Conservation (phyloP, 2,888 invertebrate species). For the Helicoverpa assulta region DNA sequence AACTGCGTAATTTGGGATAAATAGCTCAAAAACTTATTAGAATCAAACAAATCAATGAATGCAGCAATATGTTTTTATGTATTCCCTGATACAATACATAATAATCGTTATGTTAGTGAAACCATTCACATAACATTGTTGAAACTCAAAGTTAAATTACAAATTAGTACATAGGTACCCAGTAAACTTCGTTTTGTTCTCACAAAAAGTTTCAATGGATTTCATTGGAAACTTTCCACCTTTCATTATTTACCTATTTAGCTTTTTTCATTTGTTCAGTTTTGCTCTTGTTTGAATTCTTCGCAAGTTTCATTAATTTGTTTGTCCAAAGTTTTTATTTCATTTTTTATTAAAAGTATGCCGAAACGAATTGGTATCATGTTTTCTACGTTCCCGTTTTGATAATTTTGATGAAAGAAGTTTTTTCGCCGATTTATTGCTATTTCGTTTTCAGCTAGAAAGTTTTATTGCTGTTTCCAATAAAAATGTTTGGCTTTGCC, state of each 20-base stretch:
- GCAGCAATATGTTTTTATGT: not conserved
- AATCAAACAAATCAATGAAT: not conserved
- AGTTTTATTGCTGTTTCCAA: constrained; percentile 42
- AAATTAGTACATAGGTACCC: not conserved
- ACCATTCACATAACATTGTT: constrained; percentile 12
- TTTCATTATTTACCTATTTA: constrained; percentile 81
- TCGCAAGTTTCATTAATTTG: constrained; percentile 76
- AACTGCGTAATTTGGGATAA: too few relatives aligned
- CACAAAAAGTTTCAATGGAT: constrained; percentile 80
- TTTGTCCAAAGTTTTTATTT: constrained; percentile 53
- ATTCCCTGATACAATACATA: not conserved
- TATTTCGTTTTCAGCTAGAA: constrained; percentile 41
- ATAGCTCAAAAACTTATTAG: not conserved
- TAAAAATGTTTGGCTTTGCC: constrained; percentile 36
- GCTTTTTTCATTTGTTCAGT: constrained; percentile 76
- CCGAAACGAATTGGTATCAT: constrained; percentile 36
- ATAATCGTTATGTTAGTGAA: not conserved
- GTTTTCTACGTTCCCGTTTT: constrained; percentile 53
- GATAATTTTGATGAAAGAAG: constrained; percentile 59
- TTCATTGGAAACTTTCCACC: constrained; percentile 80
- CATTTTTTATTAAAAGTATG: constrained; percentile 54
- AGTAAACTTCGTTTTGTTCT: constrained; percentile 68
- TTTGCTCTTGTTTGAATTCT: constrained; percentile 75
- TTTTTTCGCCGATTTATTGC: constrained; percentile 48
- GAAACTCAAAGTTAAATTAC: constrained; percentile 1